Evolutionary conservation across 2,888 invertebrate species (phyloP).

Genomic region (Allophyes oxyacanthae): DNA sequence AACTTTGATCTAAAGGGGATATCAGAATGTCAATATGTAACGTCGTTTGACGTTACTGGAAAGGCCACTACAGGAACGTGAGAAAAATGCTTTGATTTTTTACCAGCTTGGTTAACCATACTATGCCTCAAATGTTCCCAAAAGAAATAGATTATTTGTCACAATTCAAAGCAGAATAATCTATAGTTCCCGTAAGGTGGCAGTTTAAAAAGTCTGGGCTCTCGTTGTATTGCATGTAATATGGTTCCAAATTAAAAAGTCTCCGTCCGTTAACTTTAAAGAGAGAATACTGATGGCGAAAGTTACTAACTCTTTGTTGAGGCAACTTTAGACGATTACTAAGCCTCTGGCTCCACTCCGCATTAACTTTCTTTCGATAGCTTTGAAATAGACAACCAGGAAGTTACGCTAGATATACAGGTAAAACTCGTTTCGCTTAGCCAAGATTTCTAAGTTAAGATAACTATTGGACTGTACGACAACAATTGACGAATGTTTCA

Average conservation of each 20-base stretch:
- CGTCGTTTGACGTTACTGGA: slow-evolving; percentile 21
- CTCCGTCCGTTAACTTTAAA: slow-evolving; percentile 45
- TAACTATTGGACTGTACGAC: slow-evolving; percentile 40
- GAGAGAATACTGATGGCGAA: slow-evolving; percentile 57
- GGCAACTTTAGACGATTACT: slow-evolving; percentile 54
- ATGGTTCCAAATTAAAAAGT: slow-evolving; percentile 28
- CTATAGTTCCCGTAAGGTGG: neutral
- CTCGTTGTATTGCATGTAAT: neutral
- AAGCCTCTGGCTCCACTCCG: slow-evolving; percentile 49
- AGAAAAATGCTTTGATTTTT: slow-evolving; percentile 52
- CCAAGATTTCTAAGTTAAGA: slow-evolving; percentile 48
- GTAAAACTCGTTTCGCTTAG: slow-evolving; percentile 53
- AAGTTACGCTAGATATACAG: slow-evolving; percentile 50
- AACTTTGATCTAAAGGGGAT: slow-evolving; percentile 55
- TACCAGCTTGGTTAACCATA: slow-evolving; percentile 4
- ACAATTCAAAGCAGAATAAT: neutral
- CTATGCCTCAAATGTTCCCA: slow-evolving; percentile 1
- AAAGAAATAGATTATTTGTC: neutral
- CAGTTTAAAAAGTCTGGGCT: neutral
- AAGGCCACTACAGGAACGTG: slow-evolving; percentile 31
- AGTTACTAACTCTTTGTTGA: slow-evolving; percentile 56
- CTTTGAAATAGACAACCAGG: slow-evolving; percentile 61
- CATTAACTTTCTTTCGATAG: slow-evolving; percentile 67
- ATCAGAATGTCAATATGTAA: slow-evolving; percentile 49
- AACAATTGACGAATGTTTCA: slow-evolving; percentile 54